Conservation (phyloP, 2,888 invertebrate species). For the Drosophila parthenogenetica region DNA sequence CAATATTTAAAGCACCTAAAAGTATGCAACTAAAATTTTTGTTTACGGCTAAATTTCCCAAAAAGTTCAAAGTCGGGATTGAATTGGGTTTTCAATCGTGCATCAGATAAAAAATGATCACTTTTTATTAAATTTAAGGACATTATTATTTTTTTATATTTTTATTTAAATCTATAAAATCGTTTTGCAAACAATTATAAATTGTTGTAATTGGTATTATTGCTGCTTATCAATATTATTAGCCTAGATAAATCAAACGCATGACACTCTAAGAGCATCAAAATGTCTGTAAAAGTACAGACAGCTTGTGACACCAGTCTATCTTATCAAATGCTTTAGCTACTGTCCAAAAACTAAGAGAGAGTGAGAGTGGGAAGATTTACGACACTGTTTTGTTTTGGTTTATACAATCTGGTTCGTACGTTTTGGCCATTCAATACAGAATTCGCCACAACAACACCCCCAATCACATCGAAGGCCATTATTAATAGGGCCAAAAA, state of each 20-base stretch:
- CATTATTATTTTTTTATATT: too few relatives aligned
- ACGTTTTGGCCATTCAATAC: slow-evolving; percentile 12
- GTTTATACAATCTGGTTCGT: not conserved
- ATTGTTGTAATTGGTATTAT: not conserved
- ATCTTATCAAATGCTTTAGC: slow-evolving; percentile 48
- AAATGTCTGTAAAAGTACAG: slow-evolving; percentile 2
- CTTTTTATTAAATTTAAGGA: too few relatives aligned
- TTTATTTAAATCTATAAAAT: too few relatives aligned
- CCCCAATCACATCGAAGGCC: slow-evolving; percentile 50
- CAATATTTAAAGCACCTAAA: not conserved
- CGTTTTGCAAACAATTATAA: too few relatives aligned
- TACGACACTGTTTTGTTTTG: slow-evolving; percentile 48
- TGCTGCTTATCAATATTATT: not conserved
- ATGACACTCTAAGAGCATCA: slow-evolving; percentile 36
- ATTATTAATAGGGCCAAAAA: slow-evolving; percentile 14
- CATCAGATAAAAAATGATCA: too few relatives aligned
- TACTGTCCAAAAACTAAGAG: slow-evolving; percentile 30
- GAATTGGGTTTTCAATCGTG: too few relatives aligned
- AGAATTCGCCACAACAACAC: slow-evolving; percentile 16
- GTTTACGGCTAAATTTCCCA: not conserved
- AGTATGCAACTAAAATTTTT: slow-evolving; percentile 31
- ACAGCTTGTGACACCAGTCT: slow-evolving; percentile 18
- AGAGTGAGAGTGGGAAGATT: slow-evolving; percentile 34
- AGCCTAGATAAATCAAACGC: slow-evolving; percentile 5
- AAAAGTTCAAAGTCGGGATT: not conserved